Evolutionary conservation across 2,888 invertebrate genomes (phyloP).

Genomic region (Andrena fulva): DNA sequence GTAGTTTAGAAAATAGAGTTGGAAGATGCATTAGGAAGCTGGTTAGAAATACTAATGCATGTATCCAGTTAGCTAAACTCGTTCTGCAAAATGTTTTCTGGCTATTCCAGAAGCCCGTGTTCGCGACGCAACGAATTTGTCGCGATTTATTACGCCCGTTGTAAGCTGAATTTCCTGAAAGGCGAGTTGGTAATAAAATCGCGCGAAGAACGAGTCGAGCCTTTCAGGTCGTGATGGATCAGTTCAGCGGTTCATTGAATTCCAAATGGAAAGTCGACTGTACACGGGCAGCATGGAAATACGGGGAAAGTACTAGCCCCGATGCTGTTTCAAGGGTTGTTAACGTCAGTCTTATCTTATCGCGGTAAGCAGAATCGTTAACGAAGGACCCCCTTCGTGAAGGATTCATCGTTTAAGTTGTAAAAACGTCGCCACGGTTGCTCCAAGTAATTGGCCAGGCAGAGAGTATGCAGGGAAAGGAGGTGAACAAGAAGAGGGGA

Average conservation of each 20-base stretch:
- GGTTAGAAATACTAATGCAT: not conserved
- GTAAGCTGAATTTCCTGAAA: constrained; percentile 24
- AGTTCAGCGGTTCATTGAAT: constrained; percentile 54
- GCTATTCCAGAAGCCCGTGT: not conserved
- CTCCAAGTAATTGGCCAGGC: constrained; percentile 25
- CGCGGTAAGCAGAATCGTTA: constrained; percentile 47
- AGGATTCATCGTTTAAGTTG: constrained; percentile 4
- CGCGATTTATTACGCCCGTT: constrained; percentile 29
- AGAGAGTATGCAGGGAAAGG: constrained; percentile 1
- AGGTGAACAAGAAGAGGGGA: not conserved
- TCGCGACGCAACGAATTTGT: constrained; percentile 37
- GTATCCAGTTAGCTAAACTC: not conserved
- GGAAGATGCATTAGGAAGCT: not conserved
- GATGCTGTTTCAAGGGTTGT: constrained; percentile 45
- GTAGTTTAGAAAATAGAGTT: too few relatives aligned
- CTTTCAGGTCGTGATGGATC: constrained; percentile 36
- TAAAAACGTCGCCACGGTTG: constrained; percentile 16
- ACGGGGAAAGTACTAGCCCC: constrained; percentile 16
- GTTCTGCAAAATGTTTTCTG: constrained; percentile 3
- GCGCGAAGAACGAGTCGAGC: constrained; percentile 11
- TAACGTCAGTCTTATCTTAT: constrained; percentile 53
- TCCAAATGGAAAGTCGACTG: constrained; percentile 44
- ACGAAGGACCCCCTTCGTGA: constrained; percentile 6
- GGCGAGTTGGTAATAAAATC: constrained; percentile 32
- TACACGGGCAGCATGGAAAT: constrained; percentile 25